phyloP scores from a whole-genome alignment of 2,113 vertebrate species.

The Diglossa brunneiventris region DNA sequence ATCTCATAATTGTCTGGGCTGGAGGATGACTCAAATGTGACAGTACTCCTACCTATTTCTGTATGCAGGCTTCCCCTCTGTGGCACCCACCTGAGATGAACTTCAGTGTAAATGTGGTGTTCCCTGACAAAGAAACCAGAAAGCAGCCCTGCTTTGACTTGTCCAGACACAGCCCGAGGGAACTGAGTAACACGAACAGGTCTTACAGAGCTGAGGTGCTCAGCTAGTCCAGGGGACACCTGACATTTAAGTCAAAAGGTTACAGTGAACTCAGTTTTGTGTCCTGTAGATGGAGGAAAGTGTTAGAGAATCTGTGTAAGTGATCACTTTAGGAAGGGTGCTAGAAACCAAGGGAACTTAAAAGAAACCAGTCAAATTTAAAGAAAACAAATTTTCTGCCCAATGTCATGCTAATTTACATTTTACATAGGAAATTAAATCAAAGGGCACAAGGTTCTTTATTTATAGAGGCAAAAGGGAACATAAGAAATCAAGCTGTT shows the following conservation, averaged over 20 bases:
- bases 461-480: background rate
- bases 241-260: background rate
- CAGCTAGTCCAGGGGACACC: background rate
- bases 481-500: background rate
- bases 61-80: background rate
- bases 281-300: background rate
- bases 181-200: background rate
- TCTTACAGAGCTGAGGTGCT: background rate
- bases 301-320: background rate
- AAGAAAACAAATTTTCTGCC: background rate
- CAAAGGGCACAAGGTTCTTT: background rate
- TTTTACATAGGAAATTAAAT: background rate
- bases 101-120: background rate
- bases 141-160: background rate
- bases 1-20: conserved; percentile 34
- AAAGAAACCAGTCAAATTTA: background rate
- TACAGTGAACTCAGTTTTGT: background rate
- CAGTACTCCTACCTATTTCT: background rate
- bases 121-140: background rate
- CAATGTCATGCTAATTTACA: background rate
- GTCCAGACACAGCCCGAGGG: background rate
- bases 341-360: background rate
- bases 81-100: background rate
- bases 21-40: conserved; percentile 4
- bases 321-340: background rate